These are phyloP conservation scores for Acromyrmex heyeri DNA, from an alignment of 1,140 invertebrate species.

Conservation along the genomic window DNA sequence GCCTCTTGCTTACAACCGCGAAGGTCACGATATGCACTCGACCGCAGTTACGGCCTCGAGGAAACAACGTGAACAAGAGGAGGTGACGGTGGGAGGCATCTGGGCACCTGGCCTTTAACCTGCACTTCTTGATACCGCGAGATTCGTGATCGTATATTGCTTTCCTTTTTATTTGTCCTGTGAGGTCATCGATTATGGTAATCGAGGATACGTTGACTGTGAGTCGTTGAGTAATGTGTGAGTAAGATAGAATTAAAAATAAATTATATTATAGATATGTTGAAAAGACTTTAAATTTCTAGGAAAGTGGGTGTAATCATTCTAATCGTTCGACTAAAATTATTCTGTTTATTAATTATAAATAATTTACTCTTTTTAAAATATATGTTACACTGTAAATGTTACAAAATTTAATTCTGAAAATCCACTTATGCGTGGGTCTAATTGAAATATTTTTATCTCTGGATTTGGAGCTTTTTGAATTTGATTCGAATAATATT, in stretches of 20 bases:
- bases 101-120: slow-evolving; percentile 44
- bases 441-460: not conserved
- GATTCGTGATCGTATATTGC: slow-evolving; percentile 28
- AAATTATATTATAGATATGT: not conserved
- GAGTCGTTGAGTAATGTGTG: not conserved
- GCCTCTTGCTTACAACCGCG: slow-evolving; percentile 27
- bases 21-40: slow-evolving; percentile 60
- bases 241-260: not conserved
- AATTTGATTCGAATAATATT: not conserved
- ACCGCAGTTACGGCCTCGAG: slow-evolving; percentile 45
- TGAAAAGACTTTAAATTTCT: not conserved
- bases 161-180: slow-evolving; percentile 46
- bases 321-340: not conserved
- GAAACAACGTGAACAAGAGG: slow-evolving; percentile 55
- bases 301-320: not conserved
- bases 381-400: not conserved
- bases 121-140: slow-evolving; percentile 22
- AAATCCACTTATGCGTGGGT: not conserved
- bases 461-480: not conserved
- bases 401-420: not conserved
- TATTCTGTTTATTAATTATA: not conserved
- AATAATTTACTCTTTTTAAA: not conserved
- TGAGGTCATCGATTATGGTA: slow-evolving; percentile 14
- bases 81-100: slow-evolving; percentile 40
- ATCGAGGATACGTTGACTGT: not conserved